Base-by-base conservation (phyloP, 2,888 invertebrate genomes). In the Leptopilina syphax region DNA sequence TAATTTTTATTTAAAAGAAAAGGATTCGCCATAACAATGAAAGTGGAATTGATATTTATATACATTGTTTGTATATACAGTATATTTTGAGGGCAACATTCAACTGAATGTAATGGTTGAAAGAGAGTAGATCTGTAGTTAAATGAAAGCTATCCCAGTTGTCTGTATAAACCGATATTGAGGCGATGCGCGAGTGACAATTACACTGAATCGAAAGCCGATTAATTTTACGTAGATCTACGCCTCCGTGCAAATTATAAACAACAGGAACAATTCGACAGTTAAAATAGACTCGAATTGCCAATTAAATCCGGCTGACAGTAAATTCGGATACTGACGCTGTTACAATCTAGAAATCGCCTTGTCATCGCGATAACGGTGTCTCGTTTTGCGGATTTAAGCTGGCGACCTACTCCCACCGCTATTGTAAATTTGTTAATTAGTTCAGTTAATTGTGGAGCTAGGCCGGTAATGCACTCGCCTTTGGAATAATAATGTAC, bases 371-470 rank as follows among this genome's bases (percentile, higher is more conserved):
- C 10, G 5, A 82, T 79, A 80, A 73, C 65, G 8, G 82, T 83
- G 85, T 85, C 84, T 86, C 80, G 83, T 84, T 85, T 83, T 85
- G 84, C 83, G 81, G 85, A 85, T 84, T 86, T 86, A 84, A 82
- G 83, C 83, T 81, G 80, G 50, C 77, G 80, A 80, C 79, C 78
- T 63, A 77, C 78, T 79, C 83, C 83, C 82, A 85, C 85, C 82
- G 85, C 86, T 86, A 85, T 89, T 89, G 91, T 90, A 90, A 90
- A 90, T 90, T 90, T 87, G 91, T 90, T 91, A 91, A 91, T 91
- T 90, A 89, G 90, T 88, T 88, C 85, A 88, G 89, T 88, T 89
- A 90, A 91, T 91, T 90, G 90, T 73, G n/a, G 18, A 73, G 78
- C 68, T 77, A 77, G 54, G 65, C 54, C 57, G 82, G 67, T 50